A percentile compares a stretch with the other conserved stretches of the same genome.
These are phyloP conservation scores for Dryobates pubescens DNA, from an alignment of 2,797 vertebrate genomes.

Conservation along the genomic window DNA sequence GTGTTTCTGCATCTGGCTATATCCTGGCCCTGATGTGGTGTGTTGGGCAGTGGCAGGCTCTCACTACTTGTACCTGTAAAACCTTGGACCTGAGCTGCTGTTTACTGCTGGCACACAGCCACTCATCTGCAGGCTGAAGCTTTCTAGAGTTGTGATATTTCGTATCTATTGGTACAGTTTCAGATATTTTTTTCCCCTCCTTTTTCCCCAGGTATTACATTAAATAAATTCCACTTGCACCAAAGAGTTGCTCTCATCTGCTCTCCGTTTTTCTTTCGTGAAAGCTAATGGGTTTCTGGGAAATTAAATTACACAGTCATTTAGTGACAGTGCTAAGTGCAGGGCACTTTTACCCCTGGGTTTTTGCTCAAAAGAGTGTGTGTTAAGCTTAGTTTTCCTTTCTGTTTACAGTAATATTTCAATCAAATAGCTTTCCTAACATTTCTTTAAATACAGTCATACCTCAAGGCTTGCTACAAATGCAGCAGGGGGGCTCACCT, in stretches of 20 bases:
- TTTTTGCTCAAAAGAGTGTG: conserved; percentile 32
- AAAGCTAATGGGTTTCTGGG: conserved; percentile 80
- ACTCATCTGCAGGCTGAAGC: neutral
- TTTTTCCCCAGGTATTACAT: conserved; percentile 50
- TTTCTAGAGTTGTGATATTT: neutral
- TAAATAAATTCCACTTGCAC: conserved; percentile 76
- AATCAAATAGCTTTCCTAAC: conserved; percentile 2
- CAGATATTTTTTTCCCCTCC: neutral
- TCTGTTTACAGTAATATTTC: conserved; percentile 53
- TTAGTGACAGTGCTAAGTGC: conserved; percentile 76
- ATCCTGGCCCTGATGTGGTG: neutral
- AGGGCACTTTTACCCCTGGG: conserved; percentile 69
- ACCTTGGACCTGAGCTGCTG: neutral
- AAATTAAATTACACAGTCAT: conserved; percentile 82
- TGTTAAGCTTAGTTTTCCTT: conserved; percentile 39
- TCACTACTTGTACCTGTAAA: neutral
- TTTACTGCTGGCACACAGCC: neutral
- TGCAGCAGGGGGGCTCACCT: conserved; percentile 50
- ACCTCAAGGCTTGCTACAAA: conserved; percentile 63
- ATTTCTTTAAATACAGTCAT: conserved; percentile 56
- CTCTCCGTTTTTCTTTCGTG: conserved; percentile 80
- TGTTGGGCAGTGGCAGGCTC: neutral
- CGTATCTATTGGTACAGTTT: conserved; percentile 11
- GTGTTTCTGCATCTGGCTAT: neutral
- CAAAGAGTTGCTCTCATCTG: conserved; percentile 77